Conservation (phyloP, 1,140 invertebrate species). For the Scaptomyza graminum region DNA sequence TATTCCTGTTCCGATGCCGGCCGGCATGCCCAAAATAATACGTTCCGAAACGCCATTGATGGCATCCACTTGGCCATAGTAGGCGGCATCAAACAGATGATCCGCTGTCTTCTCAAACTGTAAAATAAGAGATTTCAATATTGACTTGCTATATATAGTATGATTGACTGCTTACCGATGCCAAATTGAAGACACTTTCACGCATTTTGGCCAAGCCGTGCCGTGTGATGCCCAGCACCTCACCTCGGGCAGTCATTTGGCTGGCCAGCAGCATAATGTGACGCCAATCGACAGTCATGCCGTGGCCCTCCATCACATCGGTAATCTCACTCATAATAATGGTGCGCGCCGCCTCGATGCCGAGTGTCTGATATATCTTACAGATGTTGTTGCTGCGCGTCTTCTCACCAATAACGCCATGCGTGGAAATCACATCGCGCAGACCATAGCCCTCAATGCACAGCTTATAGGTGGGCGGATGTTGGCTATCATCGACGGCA, state of each 20-base stretch:
- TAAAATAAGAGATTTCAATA: conserved; percentile 59
- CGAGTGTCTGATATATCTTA: conserved; percentile 92
- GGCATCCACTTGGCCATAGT: conserved; percentile 97
- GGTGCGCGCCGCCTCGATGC: conserved; percentile 97
- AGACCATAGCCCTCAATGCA: conserved; percentile 98
- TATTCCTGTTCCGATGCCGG: conserved; percentile 96
- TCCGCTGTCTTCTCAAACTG: conserved; percentile 99
- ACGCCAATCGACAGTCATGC: conserved; percentile 97
- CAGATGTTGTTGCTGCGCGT: conserved; percentile 97
- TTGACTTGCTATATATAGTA: too few relatives aligned
- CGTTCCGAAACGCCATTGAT: conserved; percentile 98
- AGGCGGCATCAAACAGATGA: conserved; percentile 99
- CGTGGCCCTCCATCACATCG: conserved; percentile 98
- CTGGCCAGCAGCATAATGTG: conserved; percentile 99
- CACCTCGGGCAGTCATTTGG: conserved; percentile 98
- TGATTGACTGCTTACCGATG: conserved; percentile 89
- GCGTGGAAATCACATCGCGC: conserved; percentile 96
- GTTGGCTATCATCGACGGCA: conserved; percentile 91
- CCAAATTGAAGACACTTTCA: conserved; percentile 98
- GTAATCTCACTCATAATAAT: conserved; percentile 99
- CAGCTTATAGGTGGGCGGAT: conserved; percentile 91
- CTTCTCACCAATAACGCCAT: conserved; percentile 90
- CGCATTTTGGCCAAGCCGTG: conserved; percentile 99
- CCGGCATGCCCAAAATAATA: conserved; percentile 98
- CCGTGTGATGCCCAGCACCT: conserved; percentile 98